These are phyloP conservation scores for Calonectris borealis DNA, from an alignment of 2,113 vertebrate species.

Conservation along the genomic window DNA sequence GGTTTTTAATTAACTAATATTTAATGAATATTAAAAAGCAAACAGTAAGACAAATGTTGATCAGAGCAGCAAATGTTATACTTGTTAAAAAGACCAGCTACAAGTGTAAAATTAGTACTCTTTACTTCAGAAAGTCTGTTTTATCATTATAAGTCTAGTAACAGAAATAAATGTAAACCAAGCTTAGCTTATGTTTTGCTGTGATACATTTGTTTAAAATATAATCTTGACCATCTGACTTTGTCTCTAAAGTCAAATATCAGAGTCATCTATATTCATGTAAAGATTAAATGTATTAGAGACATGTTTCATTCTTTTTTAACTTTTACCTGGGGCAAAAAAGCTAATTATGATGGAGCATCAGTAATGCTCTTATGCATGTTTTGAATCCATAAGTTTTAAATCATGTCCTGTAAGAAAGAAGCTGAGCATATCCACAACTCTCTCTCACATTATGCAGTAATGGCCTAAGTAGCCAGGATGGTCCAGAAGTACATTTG, in stretches of 20 bases:
- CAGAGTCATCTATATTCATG: not conserved
- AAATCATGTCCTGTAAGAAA: not conserved
- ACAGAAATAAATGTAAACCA: constrained; percentile 7
- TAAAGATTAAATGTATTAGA: not conserved
- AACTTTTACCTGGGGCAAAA: not conserved
- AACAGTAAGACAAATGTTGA: constrained; percentile 8
- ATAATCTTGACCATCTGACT: not conserved
- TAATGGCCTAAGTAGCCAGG: not conserved
- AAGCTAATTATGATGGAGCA: not conserved
- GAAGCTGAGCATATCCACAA: not conserved
- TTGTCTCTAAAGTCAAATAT: not conserved
- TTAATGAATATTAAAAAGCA: constrained; percentile 10
- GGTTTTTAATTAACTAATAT: not conserved
- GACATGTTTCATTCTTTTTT: not conserved
- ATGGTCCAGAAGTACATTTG: not conserved
- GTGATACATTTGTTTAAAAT: constrained; percentile 34
- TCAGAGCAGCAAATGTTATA: not conserved
- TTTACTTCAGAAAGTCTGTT: constrained; percentile 1
- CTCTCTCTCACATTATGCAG: not conserved
- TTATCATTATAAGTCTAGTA: constrained; percentile 1
- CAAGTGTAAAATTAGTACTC: not conserved
- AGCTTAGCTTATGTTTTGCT: not conserved
- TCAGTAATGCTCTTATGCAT: not conserved
- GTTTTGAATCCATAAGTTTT: not conserved
- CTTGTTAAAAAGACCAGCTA: not conserved